Conservation (phyloP, 35 echinoderm and acorn worm species). For the Patiria miniata region DNA sequence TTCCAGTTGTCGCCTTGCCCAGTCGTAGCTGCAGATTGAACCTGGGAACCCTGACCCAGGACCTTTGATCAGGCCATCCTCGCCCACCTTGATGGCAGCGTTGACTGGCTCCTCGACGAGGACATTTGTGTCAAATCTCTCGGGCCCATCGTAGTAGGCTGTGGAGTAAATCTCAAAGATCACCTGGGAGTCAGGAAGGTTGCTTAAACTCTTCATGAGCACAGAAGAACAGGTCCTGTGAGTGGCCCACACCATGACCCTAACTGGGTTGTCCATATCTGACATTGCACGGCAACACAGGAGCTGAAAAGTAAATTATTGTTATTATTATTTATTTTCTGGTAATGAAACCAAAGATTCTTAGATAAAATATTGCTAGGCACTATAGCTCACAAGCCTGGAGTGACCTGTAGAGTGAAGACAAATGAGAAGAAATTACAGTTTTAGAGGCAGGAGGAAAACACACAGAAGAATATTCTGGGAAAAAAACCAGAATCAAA, state of each 20-base stretch:
- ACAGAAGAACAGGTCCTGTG: slow-evolving; percentile 20
- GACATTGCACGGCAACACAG: not conserved
- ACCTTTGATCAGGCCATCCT: not conserved
- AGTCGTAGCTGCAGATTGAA: not conserved
- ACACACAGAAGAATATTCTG: no score
- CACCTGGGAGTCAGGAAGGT: slow-evolving; percentile 29
- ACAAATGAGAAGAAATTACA: no score
- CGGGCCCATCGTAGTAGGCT: slow-evolving; percentile 11
- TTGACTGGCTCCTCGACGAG: not conserved
- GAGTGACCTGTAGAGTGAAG: no score
- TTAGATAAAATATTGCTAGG: no score
- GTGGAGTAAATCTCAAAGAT: not conserved
- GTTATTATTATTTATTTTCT: no score
- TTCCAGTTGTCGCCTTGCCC: slow-evolving; percentile 29
- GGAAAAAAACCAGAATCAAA: no score
- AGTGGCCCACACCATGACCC: slow-evolving; percentile 27
- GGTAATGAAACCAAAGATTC: no score
- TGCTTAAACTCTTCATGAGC: slow-evolving; percentile 37
- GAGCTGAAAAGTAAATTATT: no score
- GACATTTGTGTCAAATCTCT: not conserved
- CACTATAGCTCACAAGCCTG: no score
- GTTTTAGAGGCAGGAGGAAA: no score
- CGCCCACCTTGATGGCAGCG: not conserved
- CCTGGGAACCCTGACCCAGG: not conserved
- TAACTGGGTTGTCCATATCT: not conserved